A percentile compares a stretch with the other conserved stretches of the same genome.
Conservation (phyloP, 2,888 invertebrate genomes). For the Steinernema scapterisci region DNA sequence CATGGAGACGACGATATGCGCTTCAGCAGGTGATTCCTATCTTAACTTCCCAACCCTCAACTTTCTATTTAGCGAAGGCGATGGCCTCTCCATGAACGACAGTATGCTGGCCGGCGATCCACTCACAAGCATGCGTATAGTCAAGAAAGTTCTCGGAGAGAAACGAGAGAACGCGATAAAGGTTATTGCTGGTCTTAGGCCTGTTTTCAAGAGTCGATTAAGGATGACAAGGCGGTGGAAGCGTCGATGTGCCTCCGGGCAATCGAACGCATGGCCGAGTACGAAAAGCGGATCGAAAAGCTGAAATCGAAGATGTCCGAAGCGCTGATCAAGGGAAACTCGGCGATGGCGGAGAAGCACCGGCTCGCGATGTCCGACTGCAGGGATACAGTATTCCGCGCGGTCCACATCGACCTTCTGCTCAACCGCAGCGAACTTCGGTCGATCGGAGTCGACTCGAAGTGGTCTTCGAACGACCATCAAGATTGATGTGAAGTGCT, state of each 20-base stretch:
- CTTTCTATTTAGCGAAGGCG: slow-evolving; percentile 46
- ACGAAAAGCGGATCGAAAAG: slow-evolving; percentile 51
- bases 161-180: slow-evolving; percentile 47
- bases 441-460: slow-evolving; percentile 14
- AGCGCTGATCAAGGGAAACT: slow-evolving; percentile 42
- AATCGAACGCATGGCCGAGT: slow-evolving; percentile 55
- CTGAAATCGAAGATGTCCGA: slow-evolving; percentile 47
- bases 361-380: slow-evolving; percentile 55
- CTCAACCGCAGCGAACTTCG: slow-evolving; percentile 40
- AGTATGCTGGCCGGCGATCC: slow-evolving; percentile 49
- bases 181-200: slow-evolving; percentile 15
- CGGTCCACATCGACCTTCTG: slow-evolving; percentile 56
- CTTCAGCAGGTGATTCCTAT: slow-evolving; percentile 1
- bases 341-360: slow-evolving; percentile 51
- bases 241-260: slow-evolving; percentile 55
- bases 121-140: slow-evolving; percentile 51
- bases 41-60: not conserved
- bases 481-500: not conserved
- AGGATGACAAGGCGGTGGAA: slow-evolving; percentile 50
- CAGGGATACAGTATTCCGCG: slow-evolving; percentile 58
- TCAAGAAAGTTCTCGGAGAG: slow-evolving; percentile 48
- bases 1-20: slow-evolving; percentile 21
- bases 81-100: slow-evolving; percentile 49
- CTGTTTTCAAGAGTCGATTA: not conserved
- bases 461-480: slow-evolving; percentile 6